Conservation (phyloP, 2,113 vertebrate species). For the Apus apus region DNA sequence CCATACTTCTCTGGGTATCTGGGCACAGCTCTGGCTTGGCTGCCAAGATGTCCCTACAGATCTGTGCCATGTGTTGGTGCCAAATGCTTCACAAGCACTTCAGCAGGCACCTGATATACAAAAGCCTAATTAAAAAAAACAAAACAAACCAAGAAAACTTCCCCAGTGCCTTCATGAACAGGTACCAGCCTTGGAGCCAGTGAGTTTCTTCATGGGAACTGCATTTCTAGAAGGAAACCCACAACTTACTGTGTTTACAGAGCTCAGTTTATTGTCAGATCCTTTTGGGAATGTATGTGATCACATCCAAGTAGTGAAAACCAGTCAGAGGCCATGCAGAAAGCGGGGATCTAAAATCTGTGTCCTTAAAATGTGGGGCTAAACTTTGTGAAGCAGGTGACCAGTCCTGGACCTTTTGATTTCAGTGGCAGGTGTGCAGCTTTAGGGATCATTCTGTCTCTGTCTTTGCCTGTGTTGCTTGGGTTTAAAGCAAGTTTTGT, state of each 20-base stretch:
- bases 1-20: not conserved
- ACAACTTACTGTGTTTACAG: not conserved
- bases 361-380: not conserved
- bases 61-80: not conserved
- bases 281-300: fast-evolving
- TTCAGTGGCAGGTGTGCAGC: not conserved
- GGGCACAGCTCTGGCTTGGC: not conserved
- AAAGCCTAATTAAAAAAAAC: not conserved
- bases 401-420: not conserved
- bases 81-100: not conserved
- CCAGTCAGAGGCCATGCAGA: not conserved
- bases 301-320: not conserved
- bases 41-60: not conserved
- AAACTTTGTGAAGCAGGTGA: not conserved
- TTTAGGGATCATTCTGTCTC: not conserved
- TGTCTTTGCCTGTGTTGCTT: not conserved
- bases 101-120: not conserved
- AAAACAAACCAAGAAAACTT: not conserved
- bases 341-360: not conserved
- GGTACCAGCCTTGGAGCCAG: not conserved
- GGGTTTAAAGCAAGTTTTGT: not conserved
- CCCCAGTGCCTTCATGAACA: not conserved
- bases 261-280: not conserved
- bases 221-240: not conserved
- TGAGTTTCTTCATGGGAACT: not conserved